A percentile compares a stretch with the other conserved stretches of the same genome.
These are phyloP conservation scores for Euplagia quadripunctaria DNA, from an alignment of 2,888 invertebrate species.

Conservation along the genomic window DNA sequence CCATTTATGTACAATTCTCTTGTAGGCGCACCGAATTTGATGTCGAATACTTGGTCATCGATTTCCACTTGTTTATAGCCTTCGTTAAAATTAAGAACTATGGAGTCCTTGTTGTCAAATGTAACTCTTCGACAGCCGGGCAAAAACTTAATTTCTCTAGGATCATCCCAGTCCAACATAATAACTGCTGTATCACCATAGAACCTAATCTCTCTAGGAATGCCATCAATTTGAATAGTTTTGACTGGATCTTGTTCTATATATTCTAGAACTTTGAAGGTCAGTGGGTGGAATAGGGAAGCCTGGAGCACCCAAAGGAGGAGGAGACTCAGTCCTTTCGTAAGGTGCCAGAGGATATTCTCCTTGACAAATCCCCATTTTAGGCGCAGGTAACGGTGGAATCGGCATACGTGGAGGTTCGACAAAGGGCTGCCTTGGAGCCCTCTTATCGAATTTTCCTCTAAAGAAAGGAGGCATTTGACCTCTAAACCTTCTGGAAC, in stretches of 20 bases:
- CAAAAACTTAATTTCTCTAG: slow-evolving; percentile 94
- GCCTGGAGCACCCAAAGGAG: slow-evolving; percentile 77
- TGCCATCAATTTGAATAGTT: slow-evolving; percentile 93
- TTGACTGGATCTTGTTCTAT: slow-evolving; percentile 90
- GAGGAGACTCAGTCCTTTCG: slow-evolving; percentile 70
- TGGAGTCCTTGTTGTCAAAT: slow-evolving; percentile 92
- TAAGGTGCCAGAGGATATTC: slow-evolving; percentile 74
- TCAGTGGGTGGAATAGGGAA: slow-evolving; percentile 75
- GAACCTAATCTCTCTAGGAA: slow-evolving; percentile 93
- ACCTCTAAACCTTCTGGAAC: slow-evolving; percentile 72
- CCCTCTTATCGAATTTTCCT: slow-evolving; percentile 73
- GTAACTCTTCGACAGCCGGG: slow-evolving; percentile 92
- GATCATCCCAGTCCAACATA: slow-evolving; percentile 95
- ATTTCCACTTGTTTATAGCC: slow-evolving; percentile 91
- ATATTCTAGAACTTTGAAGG: slow-evolving; percentile 74
- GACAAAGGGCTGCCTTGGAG: slow-evolving; percentile 62
- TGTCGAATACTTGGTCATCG: slow-evolving; percentile 91
- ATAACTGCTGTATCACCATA: slow-evolving; percentile 95
- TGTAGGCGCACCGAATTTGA: slow-evolving; percentile 96
- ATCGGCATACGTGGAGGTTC: slow-evolving; percentile 65
- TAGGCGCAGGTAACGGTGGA: slow-evolving; percentile 71
- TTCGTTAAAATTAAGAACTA: slow-evolving; percentile 89
- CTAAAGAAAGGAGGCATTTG: slow-evolving; percentile 70
- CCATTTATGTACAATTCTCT: slow-evolving; percentile 96
- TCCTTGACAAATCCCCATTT: slow-evolving; percentile 74